Evolutionary conservation across 2,888 invertebrate species (phyloP).

Genomic region (Aspidiotus rigidus): DNA sequence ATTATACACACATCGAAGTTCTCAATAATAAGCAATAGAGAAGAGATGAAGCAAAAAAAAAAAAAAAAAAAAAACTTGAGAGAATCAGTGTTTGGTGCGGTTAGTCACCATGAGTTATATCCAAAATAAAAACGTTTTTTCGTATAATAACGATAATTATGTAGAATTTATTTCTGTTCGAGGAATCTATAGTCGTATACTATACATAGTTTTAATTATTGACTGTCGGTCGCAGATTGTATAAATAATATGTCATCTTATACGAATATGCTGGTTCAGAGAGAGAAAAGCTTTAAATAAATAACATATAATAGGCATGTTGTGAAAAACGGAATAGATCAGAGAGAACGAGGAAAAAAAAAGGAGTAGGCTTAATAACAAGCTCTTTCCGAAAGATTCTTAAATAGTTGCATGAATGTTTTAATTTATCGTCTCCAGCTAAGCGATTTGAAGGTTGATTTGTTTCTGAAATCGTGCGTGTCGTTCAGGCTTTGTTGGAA

Average conservation of each 20-base stretch:
- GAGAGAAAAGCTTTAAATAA: background rate
- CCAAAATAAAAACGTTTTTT: too few relatives aligned
- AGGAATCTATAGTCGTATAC: too few relatives aligned
- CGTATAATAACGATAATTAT: background rate
- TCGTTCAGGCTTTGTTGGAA: conserved; percentile 30
- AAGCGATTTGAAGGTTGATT: conserved; percentile 37
- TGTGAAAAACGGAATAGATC: background rate
- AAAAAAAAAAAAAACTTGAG: too few relatives aligned
- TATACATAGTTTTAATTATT: too few relatives aligned
- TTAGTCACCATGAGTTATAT: too few relatives aligned
- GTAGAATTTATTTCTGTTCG: background rate
- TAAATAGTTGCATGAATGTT: conserved; percentile 35
- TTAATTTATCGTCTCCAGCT: conserved; percentile 35
- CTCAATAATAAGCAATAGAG: too few relatives aligned
- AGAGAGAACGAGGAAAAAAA: conserved; percentile 1
- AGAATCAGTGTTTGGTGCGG: too few relatives aligned
- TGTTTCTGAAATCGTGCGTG: conserved; percentile 37
- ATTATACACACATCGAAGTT: too few relatives aligned
- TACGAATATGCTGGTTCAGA: background rate
- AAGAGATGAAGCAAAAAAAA: too few relatives aligned
- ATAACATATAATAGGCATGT: background rate
- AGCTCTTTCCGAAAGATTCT: background rate
- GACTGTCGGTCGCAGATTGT: background rate
- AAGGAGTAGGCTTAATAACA: background rate
- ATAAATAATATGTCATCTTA: conserved; percentile 1